A percentile compares a stretch with the other conserved stretches of the same genome.
phyloP scores from a whole-genome alignment of 2,888 invertebrate species.

The Gibbula magus region DNA sequence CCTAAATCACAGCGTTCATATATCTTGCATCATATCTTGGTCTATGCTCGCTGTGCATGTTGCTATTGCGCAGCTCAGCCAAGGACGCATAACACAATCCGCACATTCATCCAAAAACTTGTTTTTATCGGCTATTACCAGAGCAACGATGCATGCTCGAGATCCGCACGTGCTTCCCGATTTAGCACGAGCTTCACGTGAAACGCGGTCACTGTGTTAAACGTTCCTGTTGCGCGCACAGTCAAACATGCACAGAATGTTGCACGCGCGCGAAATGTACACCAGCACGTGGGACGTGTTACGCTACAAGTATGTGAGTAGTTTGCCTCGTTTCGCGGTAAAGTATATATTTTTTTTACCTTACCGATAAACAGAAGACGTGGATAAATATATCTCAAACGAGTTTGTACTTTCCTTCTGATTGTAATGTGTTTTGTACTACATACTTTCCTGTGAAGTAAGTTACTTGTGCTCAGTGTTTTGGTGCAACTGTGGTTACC shows the following conservation, averaged over 20 bases:
- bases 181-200: not conserved
- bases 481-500: too few species aligned
- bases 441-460: too few species aligned
- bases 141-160: not conserved
- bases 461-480: too few species aligned
- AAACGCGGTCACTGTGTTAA: constrained; percentile 10
- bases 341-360: too few species aligned
- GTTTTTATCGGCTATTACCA: not conserved
- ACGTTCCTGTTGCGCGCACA: not conserved
- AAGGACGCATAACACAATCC: not conserved
- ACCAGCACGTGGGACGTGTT: not conserved
- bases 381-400: too few species aligned
- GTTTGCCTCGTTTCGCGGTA: too few species aligned
- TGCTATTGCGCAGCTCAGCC: not conserved
- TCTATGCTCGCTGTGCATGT: not conserved
- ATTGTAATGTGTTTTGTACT: too few species aligned
- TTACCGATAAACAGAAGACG: too few species aligned
- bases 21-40: not conserved
- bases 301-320: too few species aligned
- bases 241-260: not conserved
- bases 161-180: not conserved
- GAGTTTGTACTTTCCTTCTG: too few species aligned
- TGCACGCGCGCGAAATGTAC: not conserved
- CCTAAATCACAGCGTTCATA: too few species aligned
- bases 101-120: not conserved